phyloP scores from a whole-genome alignment of 2,113 vertebrate species.

The Maylandia zebra region DNA sequence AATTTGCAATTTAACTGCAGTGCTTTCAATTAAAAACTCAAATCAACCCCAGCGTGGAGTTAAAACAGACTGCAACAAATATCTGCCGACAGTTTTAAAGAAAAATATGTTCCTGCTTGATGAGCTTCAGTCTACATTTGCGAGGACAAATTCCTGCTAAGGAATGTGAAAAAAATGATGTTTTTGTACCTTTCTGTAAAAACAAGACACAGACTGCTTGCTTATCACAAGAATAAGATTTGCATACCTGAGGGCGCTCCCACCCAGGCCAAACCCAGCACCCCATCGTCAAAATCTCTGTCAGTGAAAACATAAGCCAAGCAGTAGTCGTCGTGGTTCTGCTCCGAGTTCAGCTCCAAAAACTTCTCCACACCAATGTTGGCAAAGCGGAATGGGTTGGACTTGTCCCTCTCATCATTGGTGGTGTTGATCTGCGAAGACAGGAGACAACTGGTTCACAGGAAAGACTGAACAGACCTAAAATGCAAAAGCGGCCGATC shows the following conservation, averaged over 20 bases:
- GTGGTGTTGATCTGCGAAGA: constrained; percentile 88
- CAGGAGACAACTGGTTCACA: not conserved
- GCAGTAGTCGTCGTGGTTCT: constrained; percentile 98
- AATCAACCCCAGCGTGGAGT: not conserved
- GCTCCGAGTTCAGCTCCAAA: constrained; percentile 94
- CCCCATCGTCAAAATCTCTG: constrained; percentile 96
- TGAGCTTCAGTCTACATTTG: not conserved
- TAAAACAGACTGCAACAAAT: not conserved
- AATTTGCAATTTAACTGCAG: not conserved
- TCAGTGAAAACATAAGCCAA: constrained; percentile 98
- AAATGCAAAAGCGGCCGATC: not conserved
- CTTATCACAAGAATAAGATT: not conserved
- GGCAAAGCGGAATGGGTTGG: constrained; percentile 96
- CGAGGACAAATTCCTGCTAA: not conserved
- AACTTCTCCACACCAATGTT: constrained; percentile 99
- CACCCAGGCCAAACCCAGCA: constrained; percentile 96
- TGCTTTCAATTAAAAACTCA: not conserved
- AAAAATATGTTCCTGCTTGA: not conserved
- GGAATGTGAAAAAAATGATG: not conserved
- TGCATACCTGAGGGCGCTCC: constrained; percentile 91
- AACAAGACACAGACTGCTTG: not conserved
- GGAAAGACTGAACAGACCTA: not conserved
- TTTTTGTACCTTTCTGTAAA: not conserved
- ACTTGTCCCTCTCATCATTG: constrained; percentile 80
- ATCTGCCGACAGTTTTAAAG: not conserved